phyloP scores from a whole-genome alignment of 2,888 invertebrate species.

The Encarsia formosa region DNA sequence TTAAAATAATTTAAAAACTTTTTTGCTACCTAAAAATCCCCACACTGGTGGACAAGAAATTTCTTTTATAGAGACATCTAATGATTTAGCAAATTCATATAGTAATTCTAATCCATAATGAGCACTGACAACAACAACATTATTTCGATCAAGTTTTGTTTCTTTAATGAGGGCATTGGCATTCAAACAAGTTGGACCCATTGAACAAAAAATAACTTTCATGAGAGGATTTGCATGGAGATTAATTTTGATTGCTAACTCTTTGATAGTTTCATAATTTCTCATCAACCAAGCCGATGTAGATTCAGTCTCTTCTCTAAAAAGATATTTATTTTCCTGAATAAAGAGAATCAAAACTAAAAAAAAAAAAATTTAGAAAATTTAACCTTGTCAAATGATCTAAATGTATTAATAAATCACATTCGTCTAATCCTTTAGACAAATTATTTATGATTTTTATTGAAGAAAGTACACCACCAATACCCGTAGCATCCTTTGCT shows the following conservation, averaged over 20 bases:
- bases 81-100: slow-evolving; percentile 33
- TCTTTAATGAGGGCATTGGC: slow-evolving; percentile 54
- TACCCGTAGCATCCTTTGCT: slow-evolving; percentile 25
- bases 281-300: slow-evolving; percentile 37
- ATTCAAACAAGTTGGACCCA: slow-evolving; percentile 59
- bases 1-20: neutral
- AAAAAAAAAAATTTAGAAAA: slow-evolving; percentile 27
- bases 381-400: slow-evolving; percentile 49
- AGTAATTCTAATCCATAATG: slow-evolving; percentile 56
- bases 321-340: slow-evolving; percentile 19
- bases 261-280: slow-evolving; percentile 46
- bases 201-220: slow-evolving; percentile 55
- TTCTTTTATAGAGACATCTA: slow-evolving; percentile 52
- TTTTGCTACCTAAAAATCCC: slow-evolving; percentile 54
- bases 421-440: slow-evolving; percentile 52
- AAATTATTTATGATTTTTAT: slow-evolving; percentile 52
- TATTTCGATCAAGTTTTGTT: slow-evolving; percentile 49
- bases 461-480: slow-evolving; percentile 31
- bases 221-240: slow-evolving; percentile 52
- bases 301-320: slow-evolving; percentile 36
- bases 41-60: slow-evolving; percentile 62
- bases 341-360: slow-evolving; percentile 37
- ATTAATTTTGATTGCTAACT: slow-evolving; percentile 55
- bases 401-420: slow-evolving; percentile 56
- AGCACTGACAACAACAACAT: slow-evolving; percentile 59